phyloP scores from a whole-genome alignment of 2,888 invertebrate species.

The Pseudococcus jackbeardsleyi region DNA sequence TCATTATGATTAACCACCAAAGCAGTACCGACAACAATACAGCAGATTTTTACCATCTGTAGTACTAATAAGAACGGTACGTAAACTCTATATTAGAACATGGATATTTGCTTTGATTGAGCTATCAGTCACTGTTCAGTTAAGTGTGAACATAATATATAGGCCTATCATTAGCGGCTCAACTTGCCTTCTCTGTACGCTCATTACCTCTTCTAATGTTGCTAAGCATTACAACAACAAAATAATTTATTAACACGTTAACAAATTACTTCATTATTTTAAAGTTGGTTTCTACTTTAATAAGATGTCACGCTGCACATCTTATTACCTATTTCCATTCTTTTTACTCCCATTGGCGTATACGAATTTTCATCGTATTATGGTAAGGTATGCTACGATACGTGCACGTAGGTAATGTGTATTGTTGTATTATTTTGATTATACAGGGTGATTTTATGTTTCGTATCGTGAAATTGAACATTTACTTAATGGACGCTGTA shows the following conservation, averaged over 20 bases:
- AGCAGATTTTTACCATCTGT: constrained; percentile 57
- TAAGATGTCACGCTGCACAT: constrained; percentile 31
- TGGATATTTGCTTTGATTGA: constrained; percentile 65
- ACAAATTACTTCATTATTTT: constrained; percentile 63
- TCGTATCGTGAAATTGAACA: constrained; percentile 30
- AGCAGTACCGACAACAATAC: constrained; percentile 58
- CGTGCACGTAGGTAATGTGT: not conserved
- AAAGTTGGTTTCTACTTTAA: constrained; percentile 46
- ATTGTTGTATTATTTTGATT: constrained; percentile 22
- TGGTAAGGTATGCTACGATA: not conserved
- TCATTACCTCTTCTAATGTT: constrained; percentile 61
- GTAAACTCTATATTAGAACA: constrained; percentile 56
- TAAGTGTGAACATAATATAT: constrained; percentile 65
- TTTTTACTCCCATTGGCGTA: not conserved
- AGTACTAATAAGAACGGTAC: constrained; percentile 62
- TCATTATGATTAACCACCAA: constrained; percentile 62
- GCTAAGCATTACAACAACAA: constrained; percentile 62
- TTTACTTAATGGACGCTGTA: constrained; percentile 26
- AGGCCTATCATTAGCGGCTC: constrained; percentile 65
- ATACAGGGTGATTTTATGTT: constrained; percentile 30
- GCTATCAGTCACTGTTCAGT: constrained; percentile 65
- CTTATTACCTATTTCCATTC: constrained; percentile 38
- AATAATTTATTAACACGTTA: constrained; percentile 61
- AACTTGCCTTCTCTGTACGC: constrained; percentile 61
- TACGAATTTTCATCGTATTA: not conserved